These are phyloP conservation scores for Drosophila subquinaria DNA, from an alignment of 2,888 invertebrate species.

Conservation along the genomic window DNA sequence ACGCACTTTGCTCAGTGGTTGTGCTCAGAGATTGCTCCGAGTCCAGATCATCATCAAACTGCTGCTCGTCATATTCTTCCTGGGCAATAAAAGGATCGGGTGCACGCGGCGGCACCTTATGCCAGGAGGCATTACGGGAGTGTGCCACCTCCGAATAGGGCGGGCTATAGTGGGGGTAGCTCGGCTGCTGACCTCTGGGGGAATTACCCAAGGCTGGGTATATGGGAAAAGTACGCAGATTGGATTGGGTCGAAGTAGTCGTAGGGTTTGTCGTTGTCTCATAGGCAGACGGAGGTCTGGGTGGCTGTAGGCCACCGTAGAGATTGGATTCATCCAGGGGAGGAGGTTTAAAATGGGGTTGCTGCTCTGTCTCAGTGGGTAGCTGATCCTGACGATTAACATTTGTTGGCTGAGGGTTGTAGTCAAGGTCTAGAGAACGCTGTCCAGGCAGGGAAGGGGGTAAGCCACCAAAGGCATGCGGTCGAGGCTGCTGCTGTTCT, in stretches of 20 bases:
- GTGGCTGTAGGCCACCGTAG: constrained; percentile 63
- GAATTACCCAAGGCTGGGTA: constrained; percentile 72
- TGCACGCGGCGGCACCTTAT: constrained; percentile 50
- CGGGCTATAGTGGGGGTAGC: constrained; percentile 81
- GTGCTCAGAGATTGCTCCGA: constrained; percentile 3
- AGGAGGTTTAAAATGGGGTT: constrained; percentile 1
- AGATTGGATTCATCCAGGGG: constrained; percentile 41
- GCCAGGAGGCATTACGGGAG: constrained; percentile 74
- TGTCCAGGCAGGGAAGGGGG: constrained; percentile 22
- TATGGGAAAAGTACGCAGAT: constrained; percentile 60
- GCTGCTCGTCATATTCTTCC: constrained; percentile 43
- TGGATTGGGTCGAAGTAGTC: constrained; percentile 33
- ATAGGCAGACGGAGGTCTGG: constrained; percentile 28
- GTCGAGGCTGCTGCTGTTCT: not conserved
- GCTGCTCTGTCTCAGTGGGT: constrained; percentile 26
- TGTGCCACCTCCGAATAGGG: constrained; percentile 83
- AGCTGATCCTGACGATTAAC: constrained; percentile 11
- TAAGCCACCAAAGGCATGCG: not conserved
- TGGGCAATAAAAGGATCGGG: constrained; percentile 44
- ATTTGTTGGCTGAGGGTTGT: constrained; percentile 13
- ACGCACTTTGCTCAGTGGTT: constrained; percentile 33
- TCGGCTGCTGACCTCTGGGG: constrained; percentile 51
- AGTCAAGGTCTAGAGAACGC: constrained; percentile 26
- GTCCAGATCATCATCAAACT: constrained; percentile 39
- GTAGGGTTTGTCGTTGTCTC: constrained; percentile 5